Base-by-base conservation (phyloP, 2,797 vertebrate species). In the Danio tinwini region DNA sequence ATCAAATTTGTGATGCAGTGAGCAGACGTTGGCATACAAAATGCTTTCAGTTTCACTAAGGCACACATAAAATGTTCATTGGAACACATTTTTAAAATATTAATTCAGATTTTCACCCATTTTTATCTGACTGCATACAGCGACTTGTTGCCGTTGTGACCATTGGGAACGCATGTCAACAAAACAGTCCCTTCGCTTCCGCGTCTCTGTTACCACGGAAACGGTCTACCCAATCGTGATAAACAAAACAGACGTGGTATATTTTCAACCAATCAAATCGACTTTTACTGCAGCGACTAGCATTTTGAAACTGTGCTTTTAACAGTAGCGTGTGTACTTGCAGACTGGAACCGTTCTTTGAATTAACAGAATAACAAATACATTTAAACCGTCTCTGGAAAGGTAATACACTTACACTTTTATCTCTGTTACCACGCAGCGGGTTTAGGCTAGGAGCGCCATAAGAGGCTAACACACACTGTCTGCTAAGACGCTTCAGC, bases 241-340 rank as follows among this genome's bases (percentile, higher is more conserved):
- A 0, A 7, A 4, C 3, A 85, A 29, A 9, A 45, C 62, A 2
- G 11, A 5, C 0, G 7, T 6, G 4, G n/a, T 3, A 9, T 47
- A 21, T 21, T 16, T 6, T 7, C 0, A 87, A 73, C 93, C 91
- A 91, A 93, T 93, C 88, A 80, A 3, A 70, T 70, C 5, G 11
- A 4, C 0, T 6, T 80, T 90, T 92, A 85, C 88, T 93, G 49
- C 3, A 14, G 50, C n/a, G 85, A 85, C 17, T 0, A 47, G 29
- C n/a, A 37, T 82, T 93, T 94, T 94, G 88, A 94, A 93, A 91
- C 78, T 5, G 59, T 17, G 58, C 12, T 73, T 72, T 64, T 73
- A 80, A 80, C 69, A 11, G 69, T 55, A 19, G 50, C 70, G 50
- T 76, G 79, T 67, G 55, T 89, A 87, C 80, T 85, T 88, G 82